Conservation (phyloP, 2,888 invertebrate species). For the Ormyrus rosae region DNA sequence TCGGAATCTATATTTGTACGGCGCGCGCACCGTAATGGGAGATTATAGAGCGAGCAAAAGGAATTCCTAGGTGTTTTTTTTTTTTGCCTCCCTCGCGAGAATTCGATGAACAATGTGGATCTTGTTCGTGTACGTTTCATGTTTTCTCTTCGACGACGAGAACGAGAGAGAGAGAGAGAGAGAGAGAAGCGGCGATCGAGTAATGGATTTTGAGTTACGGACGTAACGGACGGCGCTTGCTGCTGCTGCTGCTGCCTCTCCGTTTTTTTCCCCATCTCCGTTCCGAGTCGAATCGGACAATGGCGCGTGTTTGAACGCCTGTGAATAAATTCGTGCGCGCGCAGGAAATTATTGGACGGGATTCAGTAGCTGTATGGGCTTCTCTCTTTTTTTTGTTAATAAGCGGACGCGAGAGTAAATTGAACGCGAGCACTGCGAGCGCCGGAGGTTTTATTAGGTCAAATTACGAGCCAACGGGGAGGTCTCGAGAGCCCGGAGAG, state of each 20-base stretch:
- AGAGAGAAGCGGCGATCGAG: neutral
- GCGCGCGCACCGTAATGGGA: neutral
- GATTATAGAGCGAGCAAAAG: neutral
- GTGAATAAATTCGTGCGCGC: neutral
- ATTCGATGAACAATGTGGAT: neutral
- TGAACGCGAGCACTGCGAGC: constrained; percentile 6
- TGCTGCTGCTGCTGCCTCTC: neutral
- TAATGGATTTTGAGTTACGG: neutral
- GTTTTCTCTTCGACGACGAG: neutral
- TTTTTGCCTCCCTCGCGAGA: neutral
- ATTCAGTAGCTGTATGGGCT: constrained; percentile 4
- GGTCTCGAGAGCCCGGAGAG: constrained; percentile 11
- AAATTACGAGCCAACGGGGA: constrained; percentile 35
- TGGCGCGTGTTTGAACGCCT: constrained; percentile 3
- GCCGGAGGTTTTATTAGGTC: constrained; percentile 30
- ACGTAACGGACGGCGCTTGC: neutral
- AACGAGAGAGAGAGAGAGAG: neutral
- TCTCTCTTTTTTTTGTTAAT: neutral
- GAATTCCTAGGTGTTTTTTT: neutral
- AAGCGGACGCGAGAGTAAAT: constrained; percentile 6
- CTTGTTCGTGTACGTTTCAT: neutral
- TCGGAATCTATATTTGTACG: constrained; percentile 13
- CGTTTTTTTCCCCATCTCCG: neutral
- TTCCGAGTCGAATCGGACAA: neutral
- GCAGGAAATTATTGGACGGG: neutral